Conservation (phyloP, 2,888 invertebrate genomes). For the Polymixis lichenea region DNA sequence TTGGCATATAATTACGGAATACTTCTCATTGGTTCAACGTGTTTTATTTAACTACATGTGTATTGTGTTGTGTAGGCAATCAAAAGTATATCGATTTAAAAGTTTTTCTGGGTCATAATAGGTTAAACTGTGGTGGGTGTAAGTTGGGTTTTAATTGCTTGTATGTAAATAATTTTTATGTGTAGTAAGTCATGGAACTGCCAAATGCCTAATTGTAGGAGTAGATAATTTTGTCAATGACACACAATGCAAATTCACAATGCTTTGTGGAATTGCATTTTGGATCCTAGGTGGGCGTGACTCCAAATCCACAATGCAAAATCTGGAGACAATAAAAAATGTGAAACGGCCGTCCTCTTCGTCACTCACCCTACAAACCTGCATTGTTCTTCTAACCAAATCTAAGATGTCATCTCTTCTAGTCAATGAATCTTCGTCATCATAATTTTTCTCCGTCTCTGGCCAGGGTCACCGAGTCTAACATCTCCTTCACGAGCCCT, state of each 20-base stretch:
- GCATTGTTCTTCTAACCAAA: not conserved
- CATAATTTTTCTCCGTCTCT: not conserved
- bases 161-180: conserved; percentile 6
- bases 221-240: not conserved
- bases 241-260: not conserved
- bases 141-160: conserved; percentile 15
- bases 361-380: not conserved
- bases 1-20: conserved; percentile 53
- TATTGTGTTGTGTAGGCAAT: conserved; percentile 23
- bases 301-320: not conserved
- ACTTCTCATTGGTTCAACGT: conserved; percentile 41
- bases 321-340: not conserved
- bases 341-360: not conserved
- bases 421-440: too few relatives aligned
- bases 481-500: not conserved
- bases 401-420: not conserved
- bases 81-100: conserved; percentile 48
- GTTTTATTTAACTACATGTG: conserved; percentile 46
- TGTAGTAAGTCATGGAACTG: not conserved
- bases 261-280: not conserved
- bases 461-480: not conserved
- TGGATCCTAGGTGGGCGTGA: not conserved
- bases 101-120: conserved; percentile 53
- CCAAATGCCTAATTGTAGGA: not conserved
- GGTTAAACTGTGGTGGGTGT: conserved; percentile 13